phyloP scores from a whole-genome alignment of 2,113 vertebrate genomes.

The Megaptera novaeangliae region DNA sequence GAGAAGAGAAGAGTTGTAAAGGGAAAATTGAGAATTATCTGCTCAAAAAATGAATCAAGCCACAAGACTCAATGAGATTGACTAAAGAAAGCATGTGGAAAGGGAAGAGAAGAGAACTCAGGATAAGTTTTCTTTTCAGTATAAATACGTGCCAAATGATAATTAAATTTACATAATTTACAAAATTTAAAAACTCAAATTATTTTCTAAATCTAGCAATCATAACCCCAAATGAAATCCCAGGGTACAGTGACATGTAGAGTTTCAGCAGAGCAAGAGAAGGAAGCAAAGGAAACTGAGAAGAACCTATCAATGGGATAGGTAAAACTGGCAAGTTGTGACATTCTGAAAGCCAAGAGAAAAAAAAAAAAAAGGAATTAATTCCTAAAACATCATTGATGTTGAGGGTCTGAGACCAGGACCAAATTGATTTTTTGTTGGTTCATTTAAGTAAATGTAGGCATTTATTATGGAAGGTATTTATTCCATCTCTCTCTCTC shows the following conservation, averaged over 20 bases:
- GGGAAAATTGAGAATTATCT: background rate
- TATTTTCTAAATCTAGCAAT: background rate
- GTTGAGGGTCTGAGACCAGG: background rate
- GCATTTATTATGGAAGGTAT: background rate
- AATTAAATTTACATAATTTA: background rate
- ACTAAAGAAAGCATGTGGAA: background rate
- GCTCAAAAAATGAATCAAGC: background rate
- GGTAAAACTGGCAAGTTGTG: background rate
- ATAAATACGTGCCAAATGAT: fast-evolving
- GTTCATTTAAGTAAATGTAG: background rate
- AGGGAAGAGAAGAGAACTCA: background rate
- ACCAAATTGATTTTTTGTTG: background rate
- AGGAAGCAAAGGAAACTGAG: background rate
- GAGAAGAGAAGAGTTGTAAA: background rate
- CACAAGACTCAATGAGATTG: background rate
- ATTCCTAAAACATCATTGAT: background rate
- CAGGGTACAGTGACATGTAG: fast-evolving
- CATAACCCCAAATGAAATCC: background rate
- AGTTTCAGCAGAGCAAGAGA: background rate
- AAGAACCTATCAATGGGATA: background rate
- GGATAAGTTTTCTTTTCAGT: background rate
- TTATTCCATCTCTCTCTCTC: background rate
- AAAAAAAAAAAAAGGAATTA: background rate
- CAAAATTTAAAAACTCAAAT: background rate
- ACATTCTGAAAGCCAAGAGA: background rate